Conservation (phyloP, 2,113 vertebrate genomes). For the Triplophysa rosa region DNA sequence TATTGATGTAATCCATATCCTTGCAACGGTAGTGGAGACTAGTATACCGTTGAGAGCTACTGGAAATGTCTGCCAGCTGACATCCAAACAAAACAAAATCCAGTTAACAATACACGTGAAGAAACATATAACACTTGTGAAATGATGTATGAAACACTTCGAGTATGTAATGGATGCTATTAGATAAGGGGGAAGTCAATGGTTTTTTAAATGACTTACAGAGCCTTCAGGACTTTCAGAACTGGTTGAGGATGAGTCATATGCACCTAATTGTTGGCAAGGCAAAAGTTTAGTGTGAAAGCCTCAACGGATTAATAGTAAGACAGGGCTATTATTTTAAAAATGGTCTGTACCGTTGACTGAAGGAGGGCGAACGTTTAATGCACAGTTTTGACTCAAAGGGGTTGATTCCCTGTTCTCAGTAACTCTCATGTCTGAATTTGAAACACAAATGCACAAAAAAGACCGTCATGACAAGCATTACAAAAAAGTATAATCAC, state of each 20-base stretch:
- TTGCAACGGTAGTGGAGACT: background rate
- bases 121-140: background rate
- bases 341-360: conserved; percentile 28
- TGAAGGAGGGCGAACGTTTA: background rate
- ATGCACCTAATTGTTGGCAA: background rate
- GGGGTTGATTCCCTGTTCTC: background rate
- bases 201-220: conserved; percentile 34
- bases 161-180: background rate
- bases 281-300: background rate
- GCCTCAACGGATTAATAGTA: background rate
- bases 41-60: background rate
- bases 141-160: background rate
- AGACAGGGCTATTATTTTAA: background rate
- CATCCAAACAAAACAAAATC: conserved; percentile 18
- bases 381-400: background rate
- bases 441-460: background rate
- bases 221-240: conserved; percentile 23
- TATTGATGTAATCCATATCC: conserved; percentile 28
- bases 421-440: background rate
- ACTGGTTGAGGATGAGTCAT: conserved; percentile 44
- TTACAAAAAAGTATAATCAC: background rate
- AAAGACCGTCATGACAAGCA: background rate
- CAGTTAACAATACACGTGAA: background rate
- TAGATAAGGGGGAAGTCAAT: background rate
- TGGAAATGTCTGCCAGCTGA: conserved; percentile 35